Evolutionary conservation across 2,113 vertebrate species (phyloP), one percentile per base, ranked within the genome.

Genomic region (Holacanthus passer): DNA sequence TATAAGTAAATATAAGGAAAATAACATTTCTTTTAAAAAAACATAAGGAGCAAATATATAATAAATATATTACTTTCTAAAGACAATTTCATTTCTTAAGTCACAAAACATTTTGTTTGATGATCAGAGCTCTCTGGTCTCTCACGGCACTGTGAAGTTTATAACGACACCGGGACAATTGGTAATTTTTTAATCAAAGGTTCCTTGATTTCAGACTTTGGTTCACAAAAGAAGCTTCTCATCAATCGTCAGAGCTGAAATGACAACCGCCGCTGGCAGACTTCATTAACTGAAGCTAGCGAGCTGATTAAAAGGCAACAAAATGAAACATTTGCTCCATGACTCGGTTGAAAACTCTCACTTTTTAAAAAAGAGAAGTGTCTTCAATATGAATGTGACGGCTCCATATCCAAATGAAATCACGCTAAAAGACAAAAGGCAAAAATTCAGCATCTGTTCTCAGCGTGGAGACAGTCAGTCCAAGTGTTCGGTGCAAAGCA

Each of bases 41-140:
- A 66, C 29, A 77, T 37, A 52, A 83, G 56, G 90, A 84, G 4
- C 22, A 79, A 87, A 78, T 43, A 43, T 59, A 48, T 39, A 66
- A 70, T 70, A 71, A 72, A 82, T 84, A 73, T 35, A 79, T 20
- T 1, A 39, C 48, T 65, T 56, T 78, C 8, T 67, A 27, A 71
- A 58, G 50, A 77, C 52, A 77, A 52, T 73, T 75, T 59, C 31
- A 62, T 48, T 27, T 63, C 2, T 45, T 37, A 37, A 5, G 14
- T 55, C 47, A 70, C 35, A 56, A 73, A 29, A 60, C 63, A 63
- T 63, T 65, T 75, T 73, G 17, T 86, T 78, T 63, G 71, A 72
- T 83, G 60, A 81, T 45, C 73, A 84, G 58, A 88, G 32, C 48
- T 43, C 24, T 31, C 24, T 7, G 7, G n/a, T n/a, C 66, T 62